phyloP scores from a whole-genome alignment of 2,797 vertebrate species.

The Leuciscus waleckii region DNA sequence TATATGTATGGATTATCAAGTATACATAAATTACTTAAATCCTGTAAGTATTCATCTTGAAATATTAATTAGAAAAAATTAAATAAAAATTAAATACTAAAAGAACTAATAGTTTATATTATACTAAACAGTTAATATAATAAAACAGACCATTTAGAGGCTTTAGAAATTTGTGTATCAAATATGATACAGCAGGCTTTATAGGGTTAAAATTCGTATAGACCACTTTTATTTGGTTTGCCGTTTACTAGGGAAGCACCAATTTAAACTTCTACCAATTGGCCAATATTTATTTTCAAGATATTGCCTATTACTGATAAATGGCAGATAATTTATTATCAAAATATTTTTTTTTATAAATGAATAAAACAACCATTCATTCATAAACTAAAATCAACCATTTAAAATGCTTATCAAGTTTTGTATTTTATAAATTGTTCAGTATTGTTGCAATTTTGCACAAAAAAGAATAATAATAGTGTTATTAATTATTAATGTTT shows the following conservation, averaged over 20 bases:
- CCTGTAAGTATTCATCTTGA: not conserved
- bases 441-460: not conserved
- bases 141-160: too few relatives aligned
- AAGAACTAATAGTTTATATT: not conserved
- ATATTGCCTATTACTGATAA: not conserved
- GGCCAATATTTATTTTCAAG: not conserved
- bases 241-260: not conserved
- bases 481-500: not conserved
- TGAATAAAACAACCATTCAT: not conserved
- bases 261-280: not conserved
- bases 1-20: not conserved
- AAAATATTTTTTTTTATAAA: not conserved
- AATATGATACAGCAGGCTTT: not conserved
- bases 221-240: not conserved
- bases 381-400: too few relatives aligned
- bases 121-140: too few relatives aligned
- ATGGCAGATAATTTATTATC: not conserved
- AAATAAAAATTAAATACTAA: not conserved
- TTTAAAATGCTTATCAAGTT: not conserved
- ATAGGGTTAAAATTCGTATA: not conserved
- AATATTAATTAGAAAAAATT: not conserved
- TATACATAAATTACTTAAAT: not conserved
- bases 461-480: not conserved
- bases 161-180: not conserved
- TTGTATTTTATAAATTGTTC: not conserved